Conservation (phyloP, 2,888 invertebrate genomes). For the Pristionchus maxplancki region DNA sequence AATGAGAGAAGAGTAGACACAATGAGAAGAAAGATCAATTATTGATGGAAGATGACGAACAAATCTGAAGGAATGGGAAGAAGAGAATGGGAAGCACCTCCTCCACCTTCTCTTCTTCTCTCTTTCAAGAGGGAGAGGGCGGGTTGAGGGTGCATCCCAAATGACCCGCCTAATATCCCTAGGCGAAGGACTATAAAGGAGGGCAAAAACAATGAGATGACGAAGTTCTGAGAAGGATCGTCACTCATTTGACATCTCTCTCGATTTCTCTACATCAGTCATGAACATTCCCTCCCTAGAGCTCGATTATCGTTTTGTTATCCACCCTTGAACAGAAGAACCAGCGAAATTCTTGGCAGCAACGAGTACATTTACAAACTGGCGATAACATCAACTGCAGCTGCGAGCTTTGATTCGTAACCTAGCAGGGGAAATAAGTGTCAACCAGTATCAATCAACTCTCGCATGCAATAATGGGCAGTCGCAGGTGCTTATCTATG, state of each 20-base stretch:
- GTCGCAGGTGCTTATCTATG: neutral
- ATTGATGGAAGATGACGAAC: slow-evolving; percentile 5
- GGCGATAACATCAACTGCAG: neutral
- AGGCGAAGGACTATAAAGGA: neutral
- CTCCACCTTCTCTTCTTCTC: neutral
- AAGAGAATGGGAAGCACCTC: neutral
- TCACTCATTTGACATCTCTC: neutral
- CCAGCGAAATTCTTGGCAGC: neutral
- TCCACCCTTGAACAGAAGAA: neutral
- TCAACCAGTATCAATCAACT: neutral
- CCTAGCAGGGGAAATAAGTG: neutral
- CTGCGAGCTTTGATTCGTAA: no score
- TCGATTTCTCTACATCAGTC: neutral
- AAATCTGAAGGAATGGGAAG: neutral
- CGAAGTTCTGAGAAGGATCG: neutral
- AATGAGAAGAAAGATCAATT: neutral
- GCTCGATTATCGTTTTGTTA: slow-evolving; percentile 14
- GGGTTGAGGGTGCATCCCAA: neutral
- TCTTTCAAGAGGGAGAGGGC: neutral
- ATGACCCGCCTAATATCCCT: neutral
- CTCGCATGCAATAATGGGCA: slow-evolving; percentile 5
- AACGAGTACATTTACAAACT: neutral
- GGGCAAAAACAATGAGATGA: neutral
- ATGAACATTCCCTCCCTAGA: neutral
- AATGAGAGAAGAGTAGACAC: neutral